Conservation (phyloP, 2,888 invertebrate genomes). For the Polylopha cassiicola region DNA sequence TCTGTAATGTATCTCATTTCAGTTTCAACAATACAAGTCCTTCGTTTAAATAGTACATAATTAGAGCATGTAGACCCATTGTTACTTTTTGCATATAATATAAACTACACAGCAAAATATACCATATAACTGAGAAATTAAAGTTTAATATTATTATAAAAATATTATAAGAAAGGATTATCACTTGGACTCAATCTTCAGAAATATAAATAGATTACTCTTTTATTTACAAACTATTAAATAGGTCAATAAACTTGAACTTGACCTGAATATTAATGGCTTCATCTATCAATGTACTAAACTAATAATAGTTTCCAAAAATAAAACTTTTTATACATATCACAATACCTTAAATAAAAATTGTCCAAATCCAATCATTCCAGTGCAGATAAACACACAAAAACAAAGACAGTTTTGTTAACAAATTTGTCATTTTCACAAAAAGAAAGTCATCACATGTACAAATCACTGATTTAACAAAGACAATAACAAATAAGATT, state of each 20-base stretch:
- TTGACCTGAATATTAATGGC: constrained; percentile 15
- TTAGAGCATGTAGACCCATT: too few species aligned
- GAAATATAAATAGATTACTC: too few species aligned
- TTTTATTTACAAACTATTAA: too few species aligned
- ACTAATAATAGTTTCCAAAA: constrained; percentile 1
- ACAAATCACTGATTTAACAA: constrained; percentile 26
- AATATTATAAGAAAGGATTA: too few species aligned
- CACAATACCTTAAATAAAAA: constrained; percentile 50
- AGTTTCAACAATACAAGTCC: too few species aligned
- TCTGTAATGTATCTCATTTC: too few species aligned
- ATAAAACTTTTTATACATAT: constrained; percentile 8
- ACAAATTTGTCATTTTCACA: constrained; percentile 39
- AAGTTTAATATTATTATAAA: too few species aligned
- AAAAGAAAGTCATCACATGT: constrained; percentile 28
- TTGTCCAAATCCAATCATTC: constrained; percentile 55
- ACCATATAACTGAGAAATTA: too few species aligned
- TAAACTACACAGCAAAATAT: too few species aligned
- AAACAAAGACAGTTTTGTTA: constrained; percentile 21
- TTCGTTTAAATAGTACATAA: too few species aligned
- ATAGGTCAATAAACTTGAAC: constrained; percentile 16
- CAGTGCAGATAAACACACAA: constrained; percentile 33
- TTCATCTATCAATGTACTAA: constrained; percentile 14
- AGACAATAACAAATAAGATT: constrained; percentile 18
- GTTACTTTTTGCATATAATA: too few species aligned
- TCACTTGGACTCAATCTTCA: too few species aligned